Evolutionary conservation across 1,140 invertebrate genomes (phyloP), one percentile per base, ranked within the genome.

Genomic region (Polypedilum pembai): DNA sequence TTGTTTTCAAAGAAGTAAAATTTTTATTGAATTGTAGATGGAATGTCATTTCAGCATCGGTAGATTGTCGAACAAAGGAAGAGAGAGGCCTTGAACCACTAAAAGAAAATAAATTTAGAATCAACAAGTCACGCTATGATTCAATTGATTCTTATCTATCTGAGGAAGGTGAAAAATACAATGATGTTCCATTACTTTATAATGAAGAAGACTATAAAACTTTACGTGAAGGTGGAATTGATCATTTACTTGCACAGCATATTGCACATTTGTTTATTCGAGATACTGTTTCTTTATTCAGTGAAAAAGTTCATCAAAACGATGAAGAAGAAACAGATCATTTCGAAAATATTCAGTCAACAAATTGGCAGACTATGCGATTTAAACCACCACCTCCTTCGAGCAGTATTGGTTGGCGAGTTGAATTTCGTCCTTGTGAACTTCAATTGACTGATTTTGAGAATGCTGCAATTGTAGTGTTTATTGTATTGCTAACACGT

Each of bases 311-410:
- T 12, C 81, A 98, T 83, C 95, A 98, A 80, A 92, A 98, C 82
- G 96, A 99, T 83, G 84, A 88, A 21, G 90, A 92, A 76, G 97
- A 99, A 79, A 95, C 94, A 0, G 97, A 99, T 83, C 98, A 99
- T 84, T 99, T 99, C 87, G 98, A 99, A 93, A 99, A 99, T 81
- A 98, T 99, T 78, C 98, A 99, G 83, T 99, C 97, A 0, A 99
- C 98, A 7, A 99, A 99, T 85, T 99, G 98, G 98, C 98, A 99
- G 86, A 98, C 97, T 8, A 98, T 99, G 98, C 87, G 98, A 17
- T 99, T 99, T 84, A 99, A 99, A 84, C 95, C 96, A 69, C 98
- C 98, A 75, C 94, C 95, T 20, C 91, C 93, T 80, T 97, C 95
- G n/a, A 56, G 45, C 3, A 88, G 92, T 63, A 98, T 99, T 81